phyloP scores from a whole-genome alignment of 1,140 invertebrate species.

The Conus ventricosus region DNA sequence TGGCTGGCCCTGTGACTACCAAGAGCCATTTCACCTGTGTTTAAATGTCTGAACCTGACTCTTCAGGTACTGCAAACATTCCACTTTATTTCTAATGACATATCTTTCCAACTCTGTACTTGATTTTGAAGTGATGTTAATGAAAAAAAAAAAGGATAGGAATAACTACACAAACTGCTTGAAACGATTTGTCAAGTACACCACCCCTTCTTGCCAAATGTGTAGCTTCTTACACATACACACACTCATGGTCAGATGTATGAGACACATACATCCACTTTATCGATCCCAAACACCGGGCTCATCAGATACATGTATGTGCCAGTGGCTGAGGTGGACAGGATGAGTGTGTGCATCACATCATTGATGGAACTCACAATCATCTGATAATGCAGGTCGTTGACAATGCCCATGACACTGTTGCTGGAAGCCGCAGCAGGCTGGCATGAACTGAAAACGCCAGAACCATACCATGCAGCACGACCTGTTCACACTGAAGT shows the following conservation, averaged over 20 bases:
- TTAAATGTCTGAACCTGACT: not conserved
- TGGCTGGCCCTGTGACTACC: not conserved
- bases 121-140: too few relatives aligned
- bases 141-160: too few relatives aligned
- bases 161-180: too few relatives aligned
- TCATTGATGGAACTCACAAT: not conserved
- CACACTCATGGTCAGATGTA: too few relatives aligned
- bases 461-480: not conserved
- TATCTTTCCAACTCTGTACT: not conserved
- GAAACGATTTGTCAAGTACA: too few relatives aligned
- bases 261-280: too few relatives aligned
- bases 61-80: not conserved
- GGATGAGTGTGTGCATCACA: not conserved
- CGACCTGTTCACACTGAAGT: not conserved
- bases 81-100: not conserved
- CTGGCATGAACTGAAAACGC: slow-evolving; percentile 27
- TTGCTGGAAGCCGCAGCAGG: slow-evolving; percentile 26
- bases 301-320: not conserved
- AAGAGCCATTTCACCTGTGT: not conserved
- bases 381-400: slow-evolving; percentile 29
- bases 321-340: not conserved
- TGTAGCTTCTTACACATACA: too few relatives aligned
- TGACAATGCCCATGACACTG: slow-evolving; percentile 29
- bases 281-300: too few relatives aligned
- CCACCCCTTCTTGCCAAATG: too few relatives aligned